Percentiles rank a stretch among this genome's conserved stretches.
Evolutionary conservation across 2,888 invertebrate genomes (phyloP).

Genomic region (Cerceris rybyensis): DNA sequence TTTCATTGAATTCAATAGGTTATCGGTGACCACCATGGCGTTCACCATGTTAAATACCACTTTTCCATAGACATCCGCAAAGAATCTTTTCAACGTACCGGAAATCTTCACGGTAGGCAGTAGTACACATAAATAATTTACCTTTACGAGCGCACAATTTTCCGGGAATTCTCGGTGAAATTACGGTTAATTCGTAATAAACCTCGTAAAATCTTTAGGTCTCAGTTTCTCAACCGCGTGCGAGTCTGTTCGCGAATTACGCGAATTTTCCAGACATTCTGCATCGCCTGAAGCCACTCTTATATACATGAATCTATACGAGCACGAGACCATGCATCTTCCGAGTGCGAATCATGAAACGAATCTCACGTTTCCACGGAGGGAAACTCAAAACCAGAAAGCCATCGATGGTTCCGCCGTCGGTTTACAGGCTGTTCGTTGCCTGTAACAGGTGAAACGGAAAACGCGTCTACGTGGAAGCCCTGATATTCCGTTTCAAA

Average conservation of each 20-base stretch:
- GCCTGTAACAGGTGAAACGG: conserved; percentile 35
- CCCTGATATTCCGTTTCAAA: conserved; percentile 43
- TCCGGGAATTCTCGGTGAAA: conserved; percentile 50
- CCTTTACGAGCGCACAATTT: conserved; percentile 70
- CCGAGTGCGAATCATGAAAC: conserved; percentile 23
- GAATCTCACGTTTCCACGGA: conserved; percentile 44
- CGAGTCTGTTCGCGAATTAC: conserved; percentile 32
- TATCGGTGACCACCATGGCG: too few relatives aligned
- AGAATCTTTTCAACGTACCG: neutral
- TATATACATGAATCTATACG: neutral
- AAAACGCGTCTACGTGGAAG: conserved; percentile 22
- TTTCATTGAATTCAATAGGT: too few relatives aligned
- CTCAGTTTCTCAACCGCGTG: conserved; percentile 68
- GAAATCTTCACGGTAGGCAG: neutral
- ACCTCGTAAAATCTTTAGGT: conserved; percentile 64
- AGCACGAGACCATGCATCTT: neutral
- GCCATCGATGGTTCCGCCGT: conserved; percentile 29
- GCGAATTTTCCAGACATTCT: conserved; percentile 11
- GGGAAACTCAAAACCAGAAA: conserved; percentile 50
- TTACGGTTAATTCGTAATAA: conserved; percentile 72
- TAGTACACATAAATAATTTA: conserved; percentile 57
- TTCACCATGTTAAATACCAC: too few relatives aligned
- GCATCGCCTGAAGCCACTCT: neutral
- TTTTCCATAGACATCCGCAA: too few relatives aligned
- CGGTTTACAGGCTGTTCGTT: conserved; percentile 33